Evolutionary conservation across 2,888 invertebrate genomes (phyloP).

Genomic region (Thalpophila matura): DNA sequence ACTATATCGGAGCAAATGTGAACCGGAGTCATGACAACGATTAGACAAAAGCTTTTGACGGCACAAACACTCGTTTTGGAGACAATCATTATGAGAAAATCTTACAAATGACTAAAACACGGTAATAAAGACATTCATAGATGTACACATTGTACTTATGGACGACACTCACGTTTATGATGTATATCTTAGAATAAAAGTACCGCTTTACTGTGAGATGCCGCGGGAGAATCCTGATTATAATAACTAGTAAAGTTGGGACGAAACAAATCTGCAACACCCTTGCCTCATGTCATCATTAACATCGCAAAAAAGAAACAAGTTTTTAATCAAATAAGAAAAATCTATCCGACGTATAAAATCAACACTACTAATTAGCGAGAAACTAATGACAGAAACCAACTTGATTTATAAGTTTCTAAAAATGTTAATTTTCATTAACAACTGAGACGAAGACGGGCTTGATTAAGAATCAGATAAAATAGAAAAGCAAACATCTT

Average conservation of each 20-base stretch:
- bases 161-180: conserved; percentile 90
- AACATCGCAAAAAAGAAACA: conserved; percentile 26
- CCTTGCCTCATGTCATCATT: conserved; percentile 41
- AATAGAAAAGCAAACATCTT: conserved; percentile 22
- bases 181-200: conserved; percentile 90
- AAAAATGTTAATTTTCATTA: conserved; percentile 23
- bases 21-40: conserved; percentile 82
- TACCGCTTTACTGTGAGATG: conserved; percentile 86
- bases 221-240: conserved; percentile 82
- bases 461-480: conserved; percentile 20
- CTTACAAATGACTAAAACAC: conserved; percentile 89
- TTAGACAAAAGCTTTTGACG: conserved; percentile 90
- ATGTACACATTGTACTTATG: conserved; percentile 87
- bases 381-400: conserved; percentile 25
- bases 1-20: conserved; percentile 76
- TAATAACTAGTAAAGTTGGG: conserved; percentile 77
- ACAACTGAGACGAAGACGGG: conserved; percentile 10
- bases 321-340: conserved; percentile 45
- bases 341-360: conserved; percentile 36
- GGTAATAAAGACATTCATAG: conserved; percentile 91
- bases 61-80: conserved; percentile 88
- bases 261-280: conserved; percentile 58
- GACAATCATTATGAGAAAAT: conserved; percentile 91
- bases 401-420: conserved; percentile 1
- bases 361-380: conserved; percentile 36